Evolutionary conservation across 1,140 invertebrate genomes (phyloP), one percentile per base, ranked within the genome.

Genomic region (Zaprionus ghesquierei): DNA sequence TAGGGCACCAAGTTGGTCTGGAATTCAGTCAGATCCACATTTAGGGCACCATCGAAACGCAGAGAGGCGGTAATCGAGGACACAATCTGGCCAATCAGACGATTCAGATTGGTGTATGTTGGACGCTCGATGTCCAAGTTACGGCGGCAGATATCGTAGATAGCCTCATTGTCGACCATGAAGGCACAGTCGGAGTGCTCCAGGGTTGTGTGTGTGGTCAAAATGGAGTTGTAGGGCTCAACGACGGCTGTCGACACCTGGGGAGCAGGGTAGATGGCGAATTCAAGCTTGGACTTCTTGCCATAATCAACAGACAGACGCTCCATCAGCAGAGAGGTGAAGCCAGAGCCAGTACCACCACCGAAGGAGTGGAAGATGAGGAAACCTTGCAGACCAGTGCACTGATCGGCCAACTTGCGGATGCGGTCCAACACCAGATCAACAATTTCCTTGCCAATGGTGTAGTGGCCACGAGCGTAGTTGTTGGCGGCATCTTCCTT

Each of bases 401-500:
- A 98, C 92, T 97, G 96, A 90, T 98, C 97, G 10, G 96, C 95
- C 61, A 97, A 92, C 92, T 97, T 96, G 38, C 96, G 93, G 65
- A 97, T 95, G 55, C 95, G 93, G 90, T 97, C 96, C 68, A 97
- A 89, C 3, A 97, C 96, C 18, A 96, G 87, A 77, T 97, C 96
- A 6, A 97, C 95, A 81, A 97, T 96, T 93, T 97, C 97, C 93
- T 97, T 98, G 72, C 97, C 97, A 90, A 98, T 97, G 65, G 97
- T 98, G 94, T 98, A 98, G 93, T 98, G 97, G 58, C 97, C 97
- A 80, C 97, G 94, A 29, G 96, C 96, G 80, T 97, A 97, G 93
- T 97, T 97, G 92, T 97, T 97, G 62, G 97, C 97, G 27, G 97
- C 97, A 92, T 98, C 97, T 93, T 98, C 97, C 92, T 97, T 97